These are phyloP conservation scores for Ips typographus DNA, from an alignment of 1,140 invertebrate genomes.

Conservation along the genomic window DNA sequence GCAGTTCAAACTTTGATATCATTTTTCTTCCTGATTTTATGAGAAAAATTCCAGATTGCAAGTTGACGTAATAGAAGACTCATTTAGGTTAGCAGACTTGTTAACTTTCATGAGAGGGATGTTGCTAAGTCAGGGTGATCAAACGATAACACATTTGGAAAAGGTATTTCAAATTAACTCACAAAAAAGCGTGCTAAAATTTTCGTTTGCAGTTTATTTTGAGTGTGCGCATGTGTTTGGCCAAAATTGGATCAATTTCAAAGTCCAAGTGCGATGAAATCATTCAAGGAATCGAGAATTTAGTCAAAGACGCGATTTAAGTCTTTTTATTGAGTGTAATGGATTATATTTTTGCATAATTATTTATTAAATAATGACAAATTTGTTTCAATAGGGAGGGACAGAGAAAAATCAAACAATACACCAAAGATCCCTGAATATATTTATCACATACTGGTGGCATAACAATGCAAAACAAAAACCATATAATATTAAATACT, in stretches of 20 bases:
- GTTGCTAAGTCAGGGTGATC: slow-evolving; percentile 31
- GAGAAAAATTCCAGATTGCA: slow-evolving; percentile 39
- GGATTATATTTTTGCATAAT: too few relatives aligned
- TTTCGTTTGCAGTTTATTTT: slow-evolving; percentile 43
- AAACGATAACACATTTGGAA: slow-evolving; percentile 47
- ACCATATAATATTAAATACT: too few relatives aligned
- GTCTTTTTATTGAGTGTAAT: too few relatives aligned
- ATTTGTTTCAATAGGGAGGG: too few relatives aligned
- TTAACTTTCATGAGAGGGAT: slow-evolving; percentile 30
- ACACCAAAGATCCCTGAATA: too few relatives aligned
- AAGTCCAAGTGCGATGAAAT: slow-evolving; percentile 48
- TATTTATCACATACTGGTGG: too few relatives aligned
- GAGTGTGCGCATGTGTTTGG: slow-evolving; percentile 49
- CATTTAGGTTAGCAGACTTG: slow-evolving; percentile 40
- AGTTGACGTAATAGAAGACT: slow-evolving; percentile 42
- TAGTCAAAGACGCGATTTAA: too few relatives aligned
- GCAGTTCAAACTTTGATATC: too few relatives aligned
- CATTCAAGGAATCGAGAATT: slow-evolving; percentile 49
- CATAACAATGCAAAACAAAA: too few relatives aligned
- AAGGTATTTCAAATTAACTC: slow-evolving; percentile 38
- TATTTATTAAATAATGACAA: too few relatives aligned
- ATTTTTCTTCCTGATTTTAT: not conserved
- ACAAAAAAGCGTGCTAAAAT: slow-evolving; percentile 1
- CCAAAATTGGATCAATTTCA: slow-evolving; percentile 42
- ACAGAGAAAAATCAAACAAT: too few relatives aligned